Evolutionary conservation across 2,888 invertebrate species (phyloP), one percentile per base, ranked within the genome.

Genomic region (Dermolepida albohirtum): DNA sequence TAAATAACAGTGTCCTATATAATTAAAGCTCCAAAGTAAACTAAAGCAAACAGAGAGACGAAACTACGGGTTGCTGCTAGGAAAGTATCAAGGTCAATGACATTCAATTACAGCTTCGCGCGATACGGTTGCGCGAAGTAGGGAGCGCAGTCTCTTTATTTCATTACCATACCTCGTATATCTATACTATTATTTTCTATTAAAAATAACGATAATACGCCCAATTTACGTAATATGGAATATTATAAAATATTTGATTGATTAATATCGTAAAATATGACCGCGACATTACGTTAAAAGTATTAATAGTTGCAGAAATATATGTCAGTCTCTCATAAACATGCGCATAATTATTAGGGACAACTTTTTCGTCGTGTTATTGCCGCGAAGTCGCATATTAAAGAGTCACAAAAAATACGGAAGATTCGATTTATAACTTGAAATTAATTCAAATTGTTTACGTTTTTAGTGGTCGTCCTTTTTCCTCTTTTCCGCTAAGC

Each of bases 301-400:
- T 54, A 54, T 54, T 40, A 54, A 54, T 54, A 54, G 54, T 54
- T 40, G 40, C 16, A 7, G 17, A 54, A 54, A 54, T 54, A 54
- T 54, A 40, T 54, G 40, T 54, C 54, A 40, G 40, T 44, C 12
- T 44, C 12, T 44, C 44, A 54, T 54, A 54, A 54, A 54, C 39
- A 54, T 54, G 54, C 54, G 54, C 54, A 54, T 54, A 54, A 54
- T 54, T 54, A 54, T 34, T 40, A 54, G 40, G 17, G 40, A 54
- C 54, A 54, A 39, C 11, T 54, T 54, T 54, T 54, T 54, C 39
- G n/a, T 54, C 40, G 16, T 40, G 29, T 40, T 22, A 34, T 39
- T 17, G 17, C 40, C 54, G 54, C 14, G 34, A 41, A 39, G 14
- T n/a, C 11, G 17, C 40, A 34, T 52, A 52, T 52, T 52, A 52